A percentile compares a stretch with the other conserved stretches of the same genome.
phyloP scores from a whole-genome alignment of 2,113 vertebrate genomes.

The Sylvilagus bachmani region DNA sequence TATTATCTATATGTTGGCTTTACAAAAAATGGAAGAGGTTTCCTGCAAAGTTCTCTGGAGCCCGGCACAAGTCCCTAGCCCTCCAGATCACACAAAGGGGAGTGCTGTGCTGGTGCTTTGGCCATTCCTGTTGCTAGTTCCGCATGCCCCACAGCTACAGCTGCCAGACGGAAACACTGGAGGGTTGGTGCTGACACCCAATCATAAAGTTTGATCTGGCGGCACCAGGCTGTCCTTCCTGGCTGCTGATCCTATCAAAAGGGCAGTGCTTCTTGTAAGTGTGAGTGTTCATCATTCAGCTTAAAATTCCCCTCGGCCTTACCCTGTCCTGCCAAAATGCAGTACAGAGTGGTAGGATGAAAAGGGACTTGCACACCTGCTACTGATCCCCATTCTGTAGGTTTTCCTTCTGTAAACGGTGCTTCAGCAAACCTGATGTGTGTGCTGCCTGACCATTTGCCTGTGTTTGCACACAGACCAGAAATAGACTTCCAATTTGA shows the following conservation, averaged over 20 bases:
- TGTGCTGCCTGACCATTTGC: neutral
- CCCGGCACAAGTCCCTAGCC: neutral
- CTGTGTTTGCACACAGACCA: slow-evolving; percentile 8
- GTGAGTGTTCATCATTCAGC: neutral
- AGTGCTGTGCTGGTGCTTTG: neutral
- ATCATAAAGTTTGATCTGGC: neutral
- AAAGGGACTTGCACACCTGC: neutral
- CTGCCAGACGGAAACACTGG: neutral
- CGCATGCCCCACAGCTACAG: neutral
- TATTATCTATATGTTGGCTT: slow-evolving; percentile 8
- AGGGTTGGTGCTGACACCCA: neutral
- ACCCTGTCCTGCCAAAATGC: neutral
- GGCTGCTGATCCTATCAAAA: neutral
- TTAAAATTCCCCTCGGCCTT: neutral
- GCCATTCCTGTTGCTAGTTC: neutral
- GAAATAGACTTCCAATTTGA: neutral
- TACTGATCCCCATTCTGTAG: neutral
- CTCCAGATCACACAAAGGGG: neutral
- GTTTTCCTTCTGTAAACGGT: neutral
- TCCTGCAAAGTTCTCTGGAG: slow-evolving; percentile 10
- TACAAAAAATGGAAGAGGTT: slow-evolving; percentile 1
- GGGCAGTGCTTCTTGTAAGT: neutral
- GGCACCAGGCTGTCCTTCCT: neutral
- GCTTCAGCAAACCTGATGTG: neutral
- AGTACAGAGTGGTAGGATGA: neutral